Conservation (phyloP, 2,113 vertebrate species). For the Apodemus speciosus region DNA sequence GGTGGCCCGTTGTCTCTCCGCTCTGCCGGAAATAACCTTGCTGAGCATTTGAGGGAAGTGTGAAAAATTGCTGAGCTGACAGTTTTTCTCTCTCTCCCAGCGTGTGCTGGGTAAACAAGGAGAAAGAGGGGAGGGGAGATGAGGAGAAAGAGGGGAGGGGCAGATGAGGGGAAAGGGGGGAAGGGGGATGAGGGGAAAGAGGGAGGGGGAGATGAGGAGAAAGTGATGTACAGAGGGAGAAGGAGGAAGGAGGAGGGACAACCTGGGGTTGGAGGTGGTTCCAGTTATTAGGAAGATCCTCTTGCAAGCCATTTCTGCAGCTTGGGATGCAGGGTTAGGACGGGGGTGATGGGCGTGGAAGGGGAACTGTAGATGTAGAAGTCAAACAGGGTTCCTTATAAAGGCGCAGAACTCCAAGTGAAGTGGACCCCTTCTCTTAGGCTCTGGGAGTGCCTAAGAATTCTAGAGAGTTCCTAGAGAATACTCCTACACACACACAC, state of each 20-base stretch:
- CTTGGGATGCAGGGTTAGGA: conserved; percentile 49
- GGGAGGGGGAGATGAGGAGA: conserved; percentile 62
- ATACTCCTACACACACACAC: neutral
- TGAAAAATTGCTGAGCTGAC: conserved; percentile 89
- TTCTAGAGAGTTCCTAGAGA: conserved; percentile 57
- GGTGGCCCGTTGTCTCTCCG: conserved; percentile 82
- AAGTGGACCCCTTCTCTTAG: neutral
- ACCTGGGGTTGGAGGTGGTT: conserved; percentile 72
- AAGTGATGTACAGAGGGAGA: neutral
- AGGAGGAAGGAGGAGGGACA: conserved; percentile 21
- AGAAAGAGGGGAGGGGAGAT: conserved; percentile 72
- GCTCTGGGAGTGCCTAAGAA: neutral
- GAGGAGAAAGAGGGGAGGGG: conserved; percentile 9
- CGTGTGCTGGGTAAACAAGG: conserved; percentile 85
- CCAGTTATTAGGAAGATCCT: conserved; percentile 79
- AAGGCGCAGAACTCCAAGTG: neutral
- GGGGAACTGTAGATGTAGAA: neutral
- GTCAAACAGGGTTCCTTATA: conserved; percentile 35
- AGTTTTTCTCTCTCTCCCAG: conserved; percentile 85
- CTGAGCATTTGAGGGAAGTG: conserved; percentile 86
- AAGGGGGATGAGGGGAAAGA: too few relatives aligned
- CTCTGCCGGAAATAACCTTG: conserved; percentile 90
- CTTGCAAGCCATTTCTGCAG: conserved; percentile 70
- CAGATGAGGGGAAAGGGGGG: conserved; percentile 73
- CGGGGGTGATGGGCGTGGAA: neutral